Evolutionary conservation across 2,888 invertebrate species (phyloP).

Genomic region (Miltochrista miniata): DNA sequence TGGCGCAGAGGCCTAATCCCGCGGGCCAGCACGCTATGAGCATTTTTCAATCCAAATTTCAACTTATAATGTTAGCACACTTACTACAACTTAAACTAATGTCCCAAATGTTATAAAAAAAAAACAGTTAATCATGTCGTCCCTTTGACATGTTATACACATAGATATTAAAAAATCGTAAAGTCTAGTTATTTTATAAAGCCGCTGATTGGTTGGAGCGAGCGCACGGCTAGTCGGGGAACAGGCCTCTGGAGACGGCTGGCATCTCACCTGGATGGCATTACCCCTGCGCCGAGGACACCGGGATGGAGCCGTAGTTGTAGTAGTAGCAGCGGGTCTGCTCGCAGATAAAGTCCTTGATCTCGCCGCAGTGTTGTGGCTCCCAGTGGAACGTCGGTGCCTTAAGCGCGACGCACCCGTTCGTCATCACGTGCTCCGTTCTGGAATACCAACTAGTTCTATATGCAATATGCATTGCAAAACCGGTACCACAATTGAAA

Average conservation of each 20-base stretch:
- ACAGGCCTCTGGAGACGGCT: conserved; percentile 81
- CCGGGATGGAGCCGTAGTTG: conserved; percentile 95
- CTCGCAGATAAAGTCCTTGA: conserved; percentile 95
- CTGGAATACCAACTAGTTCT: conserved; percentile 79
- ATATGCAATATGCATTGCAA: conserved; percentile 55
- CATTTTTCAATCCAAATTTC: conserved; percentile 48
- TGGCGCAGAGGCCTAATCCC: conserved; percentile 80
- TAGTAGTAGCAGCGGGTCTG: conserved; percentile 95
- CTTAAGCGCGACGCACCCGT: conserved; percentile 91
- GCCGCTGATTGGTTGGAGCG: conserved; percentile 32
- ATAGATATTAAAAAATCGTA: conserved; percentile 15
- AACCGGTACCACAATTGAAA: conserved; percentile 42
- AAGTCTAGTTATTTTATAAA: conserved; percentile 26
- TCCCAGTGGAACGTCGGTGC: conserved; percentile 92
- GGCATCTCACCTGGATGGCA: conserved; percentile 90
- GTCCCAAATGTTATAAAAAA: conserved; percentile 31
- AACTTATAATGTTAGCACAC: conserved; percentile 60
- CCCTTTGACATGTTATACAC: conserved; percentile 47
- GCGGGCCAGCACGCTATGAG: conserved; percentile 73
- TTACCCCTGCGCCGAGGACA: conserved; percentile 96
- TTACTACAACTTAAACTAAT: conserved; percentile 48
- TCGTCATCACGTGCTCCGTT: conserved; percentile 82
- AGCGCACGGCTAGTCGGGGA: conserved; percentile 78
- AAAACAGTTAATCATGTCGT: conserved; percentile 49
- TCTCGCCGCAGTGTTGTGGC: conserved; percentile 91